These are phyloP conservation scores for Xestia sexstrigata DNA, from an alignment of 2,888 invertebrate genomes.

Conservation along the genomic window DNA sequence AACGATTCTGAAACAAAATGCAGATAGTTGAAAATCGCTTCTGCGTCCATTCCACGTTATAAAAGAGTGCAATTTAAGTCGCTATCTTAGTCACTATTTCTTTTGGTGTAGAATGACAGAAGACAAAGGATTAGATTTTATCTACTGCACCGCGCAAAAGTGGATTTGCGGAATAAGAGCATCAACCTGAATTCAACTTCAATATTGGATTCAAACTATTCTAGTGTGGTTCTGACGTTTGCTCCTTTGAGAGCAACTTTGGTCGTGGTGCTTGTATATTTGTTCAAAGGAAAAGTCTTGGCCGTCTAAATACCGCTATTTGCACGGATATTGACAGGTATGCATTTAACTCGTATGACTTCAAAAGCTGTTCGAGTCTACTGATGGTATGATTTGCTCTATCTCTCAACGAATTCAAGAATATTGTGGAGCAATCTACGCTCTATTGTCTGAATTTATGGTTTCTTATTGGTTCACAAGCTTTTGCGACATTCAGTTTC, in stretches of 20 bases:
- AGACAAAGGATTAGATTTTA: slow-evolving; percentile 54
- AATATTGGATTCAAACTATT: slow-evolving; percentile 47
- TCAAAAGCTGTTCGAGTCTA: background rate
- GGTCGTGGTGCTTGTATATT: background rate
- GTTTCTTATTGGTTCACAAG: background rate
- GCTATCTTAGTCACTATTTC: slow-evolving; percentile 30
- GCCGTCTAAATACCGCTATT: background rate
- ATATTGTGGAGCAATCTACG: background rate
- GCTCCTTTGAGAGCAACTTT: slow-evolving; percentile 18
- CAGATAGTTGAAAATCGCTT: slow-evolving; percentile 26
- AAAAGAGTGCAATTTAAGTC: slow-evolving; percentile 43
- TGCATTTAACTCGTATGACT: background rate
- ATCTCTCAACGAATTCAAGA: background rate
- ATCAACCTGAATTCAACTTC: slow-evolving; percentile 43
- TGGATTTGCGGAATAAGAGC: slow-evolving; percentile 46
- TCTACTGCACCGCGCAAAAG: slow-evolving; percentile 19
- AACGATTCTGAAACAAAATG: slow-evolving; percentile 23
- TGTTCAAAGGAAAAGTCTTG: slow-evolving; percentile 1
- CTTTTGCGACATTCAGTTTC: background rate
- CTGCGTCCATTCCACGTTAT: slow-evolving; percentile 31
- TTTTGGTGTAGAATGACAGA: slow-evolving; percentile 31
- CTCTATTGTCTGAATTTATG: background rate
- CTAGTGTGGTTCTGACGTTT: slow-evolving; percentile 15
- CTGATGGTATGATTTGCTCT: no score
- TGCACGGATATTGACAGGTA: background rate